A percentile compares a stretch with the other conserved stretches of the same genome.
Evolutionary conservation across 2,113 vertebrate species (phyloP).

Genomic region (Brachyistius frenatus): DNA sequence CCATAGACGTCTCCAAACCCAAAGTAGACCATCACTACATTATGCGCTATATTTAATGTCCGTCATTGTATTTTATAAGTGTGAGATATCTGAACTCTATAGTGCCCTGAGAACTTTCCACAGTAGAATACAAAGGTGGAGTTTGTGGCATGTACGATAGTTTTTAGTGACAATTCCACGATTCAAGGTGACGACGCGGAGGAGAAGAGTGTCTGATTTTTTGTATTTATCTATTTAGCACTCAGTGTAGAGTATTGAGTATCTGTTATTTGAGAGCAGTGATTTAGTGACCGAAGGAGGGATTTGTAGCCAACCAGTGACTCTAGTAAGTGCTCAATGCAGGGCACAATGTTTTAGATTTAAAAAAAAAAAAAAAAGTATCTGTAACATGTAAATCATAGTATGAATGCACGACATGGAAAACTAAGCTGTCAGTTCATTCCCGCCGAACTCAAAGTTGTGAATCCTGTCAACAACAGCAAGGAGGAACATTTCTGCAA

Average conservation of each 20-base stretch:
- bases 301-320: background rate
- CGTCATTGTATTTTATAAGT: conserved; percentile 16
- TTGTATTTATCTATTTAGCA: background rate
- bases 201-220: no score
- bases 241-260: background rate
- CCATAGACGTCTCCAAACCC: conserved; percentile 24
- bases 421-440: background rate
- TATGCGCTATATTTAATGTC: conserved; percentile 32
- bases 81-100: background rate
- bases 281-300: background rate
- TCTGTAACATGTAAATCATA: background rate
- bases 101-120: background rate
- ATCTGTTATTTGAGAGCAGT: background rate
- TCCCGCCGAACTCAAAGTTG: background rate
- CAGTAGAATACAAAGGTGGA: background rate
- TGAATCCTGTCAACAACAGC: conserved; percentile 16
- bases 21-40: conserved; percentile 35
- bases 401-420: background rate
- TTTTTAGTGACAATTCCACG: background rate
- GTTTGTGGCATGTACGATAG: background rate
- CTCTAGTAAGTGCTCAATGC: background rate
- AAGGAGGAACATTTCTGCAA: conserved; percentile 2
- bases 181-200: background rate
- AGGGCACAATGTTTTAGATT: background rate
- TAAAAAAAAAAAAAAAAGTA: background rate